Base-by-base conservation (phyloP, 2,797 vertebrate genomes). In the Amniataba percoides region DNA sequence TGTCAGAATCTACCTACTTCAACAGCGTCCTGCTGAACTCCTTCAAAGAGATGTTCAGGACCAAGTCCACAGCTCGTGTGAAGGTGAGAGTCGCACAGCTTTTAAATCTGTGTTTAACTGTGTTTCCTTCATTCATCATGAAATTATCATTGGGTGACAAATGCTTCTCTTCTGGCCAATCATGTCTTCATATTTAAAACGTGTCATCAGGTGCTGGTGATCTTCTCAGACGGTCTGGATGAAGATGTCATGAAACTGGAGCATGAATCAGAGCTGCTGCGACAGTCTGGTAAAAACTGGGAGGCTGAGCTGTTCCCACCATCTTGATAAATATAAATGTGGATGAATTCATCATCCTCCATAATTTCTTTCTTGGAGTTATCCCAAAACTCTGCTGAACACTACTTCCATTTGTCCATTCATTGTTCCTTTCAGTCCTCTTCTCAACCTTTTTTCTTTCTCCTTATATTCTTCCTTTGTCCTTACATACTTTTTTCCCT, bases 191-290 rank as follows among this genome's bases (percentile, higher is more conserved):
- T n/a, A n/a, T 21, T 53, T 15, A 15, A 53, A 27, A 13, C 56
- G 6, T 31, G 16, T 56, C 9, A 1, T 45, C 85, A 98, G 97
- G 88, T 96, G 81, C 87, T 97, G 55, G 66, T 97, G 73, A 94
- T 98, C 67, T 97, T 98, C 90, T 96, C 96, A 0, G 97, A 97
- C 25, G 97, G 97, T 39, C 86, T 96, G 21, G 95, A 97, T 77
- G 95, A 94, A 31, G 81, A 92, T 0, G 74, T 96, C 66, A 82
- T 94, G 74, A 72, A 45, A 1, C 92, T 98, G 78, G 89, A 92
- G 83, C 34, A 12, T 8, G 89, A 92, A 8, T 91, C 95, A 0
- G 86, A 93, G 1, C 79, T 45, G 2, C 95, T 98, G 72, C 89
- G 40, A 2, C 51, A 78, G 63, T 87, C 88, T 14, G 87, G 90